These are phyloP conservation scores for Trichomycterus rosablanca DNA, from an alignment of 2,113 vertebrate species.

Conservation along the genomic window DNA sequence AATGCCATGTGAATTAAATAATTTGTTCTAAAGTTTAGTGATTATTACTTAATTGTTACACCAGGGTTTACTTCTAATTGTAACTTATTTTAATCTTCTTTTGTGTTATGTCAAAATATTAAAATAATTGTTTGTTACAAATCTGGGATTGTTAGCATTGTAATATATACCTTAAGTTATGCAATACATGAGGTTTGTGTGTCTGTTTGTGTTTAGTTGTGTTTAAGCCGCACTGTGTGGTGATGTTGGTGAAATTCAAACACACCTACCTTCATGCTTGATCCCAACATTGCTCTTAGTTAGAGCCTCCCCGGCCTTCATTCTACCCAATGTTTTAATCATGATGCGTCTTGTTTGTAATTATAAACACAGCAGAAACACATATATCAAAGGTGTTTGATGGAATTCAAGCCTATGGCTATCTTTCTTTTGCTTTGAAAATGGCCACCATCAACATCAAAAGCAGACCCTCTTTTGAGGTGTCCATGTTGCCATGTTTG, in stretches of 20 bases:
- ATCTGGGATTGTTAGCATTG: too few species aligned
- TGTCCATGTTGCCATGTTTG: slow-evolving; percentile 57
- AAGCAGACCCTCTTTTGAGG: slow-evolving; percentile 58
- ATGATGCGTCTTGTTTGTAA: slow-evolving; percentile 71
- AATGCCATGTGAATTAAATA: too few species aligned
- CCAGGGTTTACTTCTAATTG: too few species aligned
- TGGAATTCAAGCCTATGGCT: slow-evolving; percentile 72
- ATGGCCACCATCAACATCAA: slow-evolving; percentile 63
- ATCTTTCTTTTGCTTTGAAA: slow-evolving; percentile 67
- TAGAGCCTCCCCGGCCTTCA: slow-evolving; percentile 48
- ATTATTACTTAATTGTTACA: too few species aligned
- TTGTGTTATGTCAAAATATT: too few species aligned
- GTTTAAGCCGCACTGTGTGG: background rate
- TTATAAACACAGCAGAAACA: slow-evolving; percentile 69
- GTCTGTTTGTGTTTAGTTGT: slow-evolving; percentile 37
- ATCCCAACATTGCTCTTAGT: slow-evolving; percentile 35
- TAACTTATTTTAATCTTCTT: too few species aligned
- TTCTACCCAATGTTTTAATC: slow-evolving; percentile 69
- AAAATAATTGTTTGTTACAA: too few species aligned
- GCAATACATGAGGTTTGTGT: slow-evolving; percentile 3
- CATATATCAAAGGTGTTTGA: slow-evolving; percentile 68
- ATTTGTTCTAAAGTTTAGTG: too few species aligned
- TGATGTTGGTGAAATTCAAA: slow-evolving; percentile 46
- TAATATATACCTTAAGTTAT: slow-evolving; percentile 5
- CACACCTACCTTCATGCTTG: slow-evolving; percentile 31